Evolutionary conservation across 1,140 invertebrate species (phyloP), one percentile per base, ranked within the genome.

Genomic region (Brachionus sp.): DNA sequence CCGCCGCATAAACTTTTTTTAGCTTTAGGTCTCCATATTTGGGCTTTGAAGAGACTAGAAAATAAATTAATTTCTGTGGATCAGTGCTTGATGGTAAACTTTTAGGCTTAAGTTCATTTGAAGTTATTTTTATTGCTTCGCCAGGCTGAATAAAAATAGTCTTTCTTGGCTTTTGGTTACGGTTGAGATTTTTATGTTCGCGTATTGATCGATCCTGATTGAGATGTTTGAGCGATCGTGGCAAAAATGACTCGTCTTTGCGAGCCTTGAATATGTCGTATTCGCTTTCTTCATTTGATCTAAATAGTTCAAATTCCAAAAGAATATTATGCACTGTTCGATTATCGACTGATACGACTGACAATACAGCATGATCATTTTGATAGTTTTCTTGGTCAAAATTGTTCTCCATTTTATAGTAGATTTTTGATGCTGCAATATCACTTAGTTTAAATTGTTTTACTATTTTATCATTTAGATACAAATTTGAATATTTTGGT

Each of bases 21-120:
- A 80, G 19, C 39, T 80, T 80, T 6, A 80, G 57, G 5, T 80
- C 77, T 4, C 62, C 77, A 39, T 80, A 80, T 35, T 80, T 80
- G 4, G 50, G 77, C 16, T 37, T 25, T 6, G 50, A 50, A 12
- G 77, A 80, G 35, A 66, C 77, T 16, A 80, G 37, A 62, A 62
- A 62, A 35, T 80, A 80, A 23, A 80, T 35, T 12, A 80, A 42
- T 39, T 62, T 80, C 35, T 57, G n/a, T 13, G 42, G 16, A 53
- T 78, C 13, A 7, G 35, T 50, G 33, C 35, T 62, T 4, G 19
- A 3, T 62, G 50, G 77, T 16, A 37, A 66, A 44, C 0, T 37
- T 66, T 66, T 62, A 25, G 70, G 70, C 44, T 35, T 75, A 50
- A 75, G 16, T 75, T 75, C 70, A 39, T 29, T 75, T 35, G 70